phyloP scores from a whole-genome alignment of 2,888 invertebrate genomes.

The Synergus japonicus region DNA sequence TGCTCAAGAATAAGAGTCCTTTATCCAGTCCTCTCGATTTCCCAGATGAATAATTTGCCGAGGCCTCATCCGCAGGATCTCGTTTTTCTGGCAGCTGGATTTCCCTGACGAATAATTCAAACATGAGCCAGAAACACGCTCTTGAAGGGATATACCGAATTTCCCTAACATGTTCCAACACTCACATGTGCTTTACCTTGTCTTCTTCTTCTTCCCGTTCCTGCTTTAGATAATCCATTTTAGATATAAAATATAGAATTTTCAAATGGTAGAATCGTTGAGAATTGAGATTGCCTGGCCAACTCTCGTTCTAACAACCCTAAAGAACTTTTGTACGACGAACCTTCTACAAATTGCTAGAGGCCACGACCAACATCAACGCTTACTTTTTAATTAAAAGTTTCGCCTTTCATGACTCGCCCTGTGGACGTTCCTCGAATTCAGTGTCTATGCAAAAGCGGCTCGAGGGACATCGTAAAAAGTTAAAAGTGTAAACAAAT shows the following conservation, averaged over 20 bases:
- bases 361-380: slow-evolving; percentile 55
- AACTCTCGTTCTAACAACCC: slow-evolving; percentile 35
- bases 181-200: slow-evolving; percentile 46
- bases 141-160: slow-evolving; percentile 39
- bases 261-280: not conserved
- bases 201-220: slow-evolving; percentile 41
- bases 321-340: slow-evolving; percentile 25
- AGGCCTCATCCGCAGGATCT: slow-evolving; percentile 46
- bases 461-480: slow-evolving; percentile 12
- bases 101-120: slow-evolving; percentile 58
- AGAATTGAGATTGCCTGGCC: not conserved
- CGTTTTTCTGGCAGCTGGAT: slow-evolving; percentile 50
- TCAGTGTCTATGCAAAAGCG: slow-evolving; percentile 22
- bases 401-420: slow-evolving; percentile 56
- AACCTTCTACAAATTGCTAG: slow-evolving; percentile 51
- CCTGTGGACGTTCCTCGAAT: slow-evolving; percentile 35
- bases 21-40: slow-evolving; percentile 53
- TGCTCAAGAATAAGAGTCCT: slow-evolving; percentile 41
- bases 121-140: slow-evolving; percentile 45
- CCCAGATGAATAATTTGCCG: slow-evolving; percentile 58
- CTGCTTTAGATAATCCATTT: slow-evolving; percentile 46
- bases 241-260: slow-evolving; percentile 3
- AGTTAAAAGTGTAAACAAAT: not conserved
- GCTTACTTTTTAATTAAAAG: slow-evolving; percentile 69
- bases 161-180: slow-evolving; percentile 48